Evolutionary conservation across 1,140 invertebrate genomes (phyloP).

Genomic region (Aethina tumida): DNA sequence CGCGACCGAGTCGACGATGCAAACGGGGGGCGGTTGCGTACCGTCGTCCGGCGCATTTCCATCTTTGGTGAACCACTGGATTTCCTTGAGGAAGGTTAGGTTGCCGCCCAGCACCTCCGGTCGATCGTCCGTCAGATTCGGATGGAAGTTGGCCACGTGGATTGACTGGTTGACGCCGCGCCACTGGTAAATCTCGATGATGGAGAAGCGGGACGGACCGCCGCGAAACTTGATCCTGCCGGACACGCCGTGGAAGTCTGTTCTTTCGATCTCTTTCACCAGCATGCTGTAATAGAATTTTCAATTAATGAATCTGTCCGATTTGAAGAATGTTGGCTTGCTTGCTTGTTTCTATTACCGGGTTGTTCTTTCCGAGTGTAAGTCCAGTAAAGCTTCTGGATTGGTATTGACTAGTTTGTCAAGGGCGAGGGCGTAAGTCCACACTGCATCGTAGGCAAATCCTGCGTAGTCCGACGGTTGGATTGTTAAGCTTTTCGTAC

Average conservation of each 20-base stretch:
- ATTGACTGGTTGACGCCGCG: conserved; percentile 44
- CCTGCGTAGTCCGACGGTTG: conserved; percentile 57
- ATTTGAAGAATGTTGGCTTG: no score
- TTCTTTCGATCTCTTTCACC: conserved; percentile 44
- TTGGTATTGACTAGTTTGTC: conserved; percentile 51
- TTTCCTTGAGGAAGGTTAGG: conserved; percentile 40
- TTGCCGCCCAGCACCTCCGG: conserved; percentile 38
- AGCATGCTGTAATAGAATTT: conserved; percentile 37
- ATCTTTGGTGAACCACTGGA: conserved; percentile 54
- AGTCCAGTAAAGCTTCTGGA: conserved; percentile 44
- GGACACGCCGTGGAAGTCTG: conserved; percentile 67
- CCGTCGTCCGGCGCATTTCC: conserved; percentile 59
- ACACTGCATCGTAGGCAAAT: conserved; percentile 76
- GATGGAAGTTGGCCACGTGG: conserved; percentile 53
- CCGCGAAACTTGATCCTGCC: conserved; percentile 61
- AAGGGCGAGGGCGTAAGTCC: conserved; percentile 68
- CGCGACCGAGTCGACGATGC: conserved; percentile 55
- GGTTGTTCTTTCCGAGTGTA: conserved; percentile 48
- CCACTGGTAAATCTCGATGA: conserved; percentile 64
- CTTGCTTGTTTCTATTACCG: conserved; percentile 36
- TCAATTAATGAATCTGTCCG: no score
- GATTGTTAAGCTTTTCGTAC: not conserved
- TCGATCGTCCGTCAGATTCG: conserved; percentile 37
- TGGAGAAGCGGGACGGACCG: conserved; percentile 56
- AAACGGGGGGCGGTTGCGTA: conserved; percentile 43